Evolutionary conservation across 1,140 invertebrate genomes (phyloP).

Genomic region (Agrypnia vestita): DNA sequence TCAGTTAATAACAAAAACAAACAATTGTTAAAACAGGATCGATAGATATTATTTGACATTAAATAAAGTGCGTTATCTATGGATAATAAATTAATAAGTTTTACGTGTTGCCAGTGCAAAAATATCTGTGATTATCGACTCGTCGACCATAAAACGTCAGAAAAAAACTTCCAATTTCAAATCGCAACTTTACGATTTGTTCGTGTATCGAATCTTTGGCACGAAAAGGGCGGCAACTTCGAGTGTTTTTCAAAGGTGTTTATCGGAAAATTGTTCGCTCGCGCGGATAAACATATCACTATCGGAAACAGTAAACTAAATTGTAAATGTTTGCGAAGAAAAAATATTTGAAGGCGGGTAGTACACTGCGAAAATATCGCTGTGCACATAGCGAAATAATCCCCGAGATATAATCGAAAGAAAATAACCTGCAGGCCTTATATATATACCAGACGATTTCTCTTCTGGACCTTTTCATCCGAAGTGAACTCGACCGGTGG

Average conservation of each 20-base stretch:
- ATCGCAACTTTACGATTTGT: background rate
- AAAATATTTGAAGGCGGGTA: background rate
- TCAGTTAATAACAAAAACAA: too few relatives aligned
- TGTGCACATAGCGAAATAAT: background rate
- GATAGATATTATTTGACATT: too few relatives aligned
- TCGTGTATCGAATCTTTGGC: background rate
- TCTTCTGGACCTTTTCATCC: background rate
- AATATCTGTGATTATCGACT: background rate
- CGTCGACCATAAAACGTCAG: too few relatives aligned
- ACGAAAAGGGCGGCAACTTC: too few relatives aligned
- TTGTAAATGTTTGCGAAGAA: slow-evolving; percentile 11
- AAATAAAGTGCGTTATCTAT: too few relatives aligned
- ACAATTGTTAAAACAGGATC: too few relatives aligned
- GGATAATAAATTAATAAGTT: too few relatives aligned
- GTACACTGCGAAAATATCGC: background rate
- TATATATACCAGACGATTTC: background rate
- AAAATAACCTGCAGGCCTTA: too few relatives aligned
- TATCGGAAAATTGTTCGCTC: background rate
- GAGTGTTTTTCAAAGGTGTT: background rate
- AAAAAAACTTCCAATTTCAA: background rate
- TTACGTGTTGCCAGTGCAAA: background rate
- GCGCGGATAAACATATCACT: background rate
- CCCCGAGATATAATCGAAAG: too few relatives aligned
- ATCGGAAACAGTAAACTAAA: background rate
- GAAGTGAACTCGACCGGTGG: background rate